Percentiles rank a stretch among this genome's conserved stretches.
phyloP scores from a whole-genome alignment of 2,797 vertebrate genomes.

The Phylloscopus collybita region DNA sequence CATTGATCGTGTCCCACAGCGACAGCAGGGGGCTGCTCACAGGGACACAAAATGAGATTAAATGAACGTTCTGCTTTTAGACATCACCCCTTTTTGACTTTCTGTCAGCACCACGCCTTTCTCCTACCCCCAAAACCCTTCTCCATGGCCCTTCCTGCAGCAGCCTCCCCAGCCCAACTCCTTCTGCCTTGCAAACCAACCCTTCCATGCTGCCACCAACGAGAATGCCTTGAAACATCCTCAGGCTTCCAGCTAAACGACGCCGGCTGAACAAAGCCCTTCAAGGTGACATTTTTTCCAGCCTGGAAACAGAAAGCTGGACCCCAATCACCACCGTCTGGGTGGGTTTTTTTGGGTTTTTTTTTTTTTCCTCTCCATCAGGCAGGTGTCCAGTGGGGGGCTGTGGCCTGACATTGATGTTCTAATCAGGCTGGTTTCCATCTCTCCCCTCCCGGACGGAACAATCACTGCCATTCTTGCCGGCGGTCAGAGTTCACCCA shows the following conservation, averaged over 20 bases:
- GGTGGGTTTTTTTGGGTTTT: background rate
- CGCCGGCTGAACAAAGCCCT: background rate
- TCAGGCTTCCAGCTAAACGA: background rate
- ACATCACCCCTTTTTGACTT: background rate
- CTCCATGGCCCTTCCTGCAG: background rate
- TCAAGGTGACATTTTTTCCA: background rate
- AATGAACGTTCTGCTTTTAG: background rate
- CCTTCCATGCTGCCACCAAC: background rate
- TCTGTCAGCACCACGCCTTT: background rate
- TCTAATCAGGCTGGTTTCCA: slow-evolving; percentile 36
- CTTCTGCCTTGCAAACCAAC: background rate
- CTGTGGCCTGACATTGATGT: slow-evolving; percentile 56
- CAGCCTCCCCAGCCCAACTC: background rate
- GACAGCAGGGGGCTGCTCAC: fast-evolving
- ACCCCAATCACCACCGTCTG: fast-evolving
- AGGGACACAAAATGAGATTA: background rate
- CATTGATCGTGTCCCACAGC: too few relatives aligned
- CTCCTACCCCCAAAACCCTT: background rate
- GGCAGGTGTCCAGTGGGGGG: slow-evolving; percentile 36
- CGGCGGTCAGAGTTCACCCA: slow-evolving; percentile 38
- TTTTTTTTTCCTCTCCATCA: background rate
- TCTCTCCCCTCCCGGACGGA: background rate
- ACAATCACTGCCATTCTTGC: slow-evolving; percentile 62
- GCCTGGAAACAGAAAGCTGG: background rate
- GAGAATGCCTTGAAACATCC: background rate